Evolutionary conservation across 2,888 invertebrate genomes (phyloP), one percentile per base, ranked within the genome.

Genomic region (Bedellia somnulentella): DNA sequence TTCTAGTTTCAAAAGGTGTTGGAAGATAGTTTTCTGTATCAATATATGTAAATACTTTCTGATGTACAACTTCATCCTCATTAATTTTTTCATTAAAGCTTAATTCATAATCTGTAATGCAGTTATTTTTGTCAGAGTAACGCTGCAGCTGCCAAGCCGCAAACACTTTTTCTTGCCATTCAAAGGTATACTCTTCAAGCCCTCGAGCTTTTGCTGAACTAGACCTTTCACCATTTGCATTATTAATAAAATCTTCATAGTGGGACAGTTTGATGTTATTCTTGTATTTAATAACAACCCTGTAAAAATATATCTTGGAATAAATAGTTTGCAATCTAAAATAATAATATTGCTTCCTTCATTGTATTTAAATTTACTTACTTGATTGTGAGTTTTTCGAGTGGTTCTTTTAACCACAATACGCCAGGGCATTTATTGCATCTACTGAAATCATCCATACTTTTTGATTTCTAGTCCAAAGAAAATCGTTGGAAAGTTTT

Each of bases 91-190:
- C 52, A 38, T 62, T 44, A 31, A 68, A 63, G 14, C 43, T 44
- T 16, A 59, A 31, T 29, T 87, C 84, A n/a, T 60, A 46, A 10
- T 84, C 80, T 2, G 79, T 80, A 0, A 63, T 42, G 41, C 87
- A 88, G 45, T 85, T 85, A 24, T 75, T 73, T 22, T 68, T 53
- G 21, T 86, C 80, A 2, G 54, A 55, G 44, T 83, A 87, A 32
- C 77, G 75, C 29, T 80, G 70, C 6, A 78, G 47, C 52, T 89
- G 87, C 42, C 60, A 62, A 5, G 62, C 57, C 38, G 83, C 83
- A 34, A 87, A 82, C 1, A 78, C 54, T 60, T 89, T 89, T 46
- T 87, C 79, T 51, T 89, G 89, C 89, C 89, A 89, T 39, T 57
- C 53, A 37, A 89, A 82, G 24, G 39, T 47, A 33, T 64, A 52